Conservation (phyloP, 1,140 invertebrate species). For the Spodoptera litura region DNA sequence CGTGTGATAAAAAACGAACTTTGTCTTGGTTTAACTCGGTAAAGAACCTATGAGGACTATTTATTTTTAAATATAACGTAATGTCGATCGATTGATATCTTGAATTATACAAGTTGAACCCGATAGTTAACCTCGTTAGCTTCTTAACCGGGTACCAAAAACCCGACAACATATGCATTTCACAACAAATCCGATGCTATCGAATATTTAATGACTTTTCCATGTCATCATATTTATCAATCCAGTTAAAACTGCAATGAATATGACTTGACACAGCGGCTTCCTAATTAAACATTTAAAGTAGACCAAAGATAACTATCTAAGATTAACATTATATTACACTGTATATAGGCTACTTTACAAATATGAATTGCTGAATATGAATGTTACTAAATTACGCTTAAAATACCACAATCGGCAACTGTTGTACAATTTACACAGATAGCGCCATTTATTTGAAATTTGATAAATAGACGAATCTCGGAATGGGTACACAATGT, state of each 20-base stretch:
- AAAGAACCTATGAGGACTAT: not conserved
- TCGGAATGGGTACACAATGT: conserved; percentile 2
- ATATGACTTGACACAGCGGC: not conserved
- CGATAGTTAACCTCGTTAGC: not conserved
- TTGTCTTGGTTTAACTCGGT: not conserved
- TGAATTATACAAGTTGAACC: not conserved
- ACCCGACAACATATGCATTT: conserved; percentile 6
- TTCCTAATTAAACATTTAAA: conserved; percentile 1
- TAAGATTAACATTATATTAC: conserved; percentile 2
- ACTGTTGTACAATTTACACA: not conserved
- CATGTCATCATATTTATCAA: conserved; percentile 5
- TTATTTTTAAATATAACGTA: not conserved
- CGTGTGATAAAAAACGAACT: conserved; percentile 8
- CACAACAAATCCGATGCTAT: conserved; percentile 27
- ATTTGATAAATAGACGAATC: not conserved
- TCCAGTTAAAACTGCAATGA: not conserved
- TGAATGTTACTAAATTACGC: not conserved
- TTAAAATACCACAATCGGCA: conserved; percentile 5
- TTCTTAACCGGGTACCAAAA: conserved; percentile 6
- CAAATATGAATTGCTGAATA: not conserved
- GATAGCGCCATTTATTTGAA: not conserved
- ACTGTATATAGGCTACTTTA: conserved; percentile 14
- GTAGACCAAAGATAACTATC: conserved; percentile 8
- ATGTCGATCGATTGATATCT: not conserved
- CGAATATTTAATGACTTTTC: conserved; percentile 7